A percentile compares a stretch with the other conserved stretches of the same genome.
Conservation (phyloP, 2,888 invertebrate species). For the Agriopis leucophaearia region DNA sequence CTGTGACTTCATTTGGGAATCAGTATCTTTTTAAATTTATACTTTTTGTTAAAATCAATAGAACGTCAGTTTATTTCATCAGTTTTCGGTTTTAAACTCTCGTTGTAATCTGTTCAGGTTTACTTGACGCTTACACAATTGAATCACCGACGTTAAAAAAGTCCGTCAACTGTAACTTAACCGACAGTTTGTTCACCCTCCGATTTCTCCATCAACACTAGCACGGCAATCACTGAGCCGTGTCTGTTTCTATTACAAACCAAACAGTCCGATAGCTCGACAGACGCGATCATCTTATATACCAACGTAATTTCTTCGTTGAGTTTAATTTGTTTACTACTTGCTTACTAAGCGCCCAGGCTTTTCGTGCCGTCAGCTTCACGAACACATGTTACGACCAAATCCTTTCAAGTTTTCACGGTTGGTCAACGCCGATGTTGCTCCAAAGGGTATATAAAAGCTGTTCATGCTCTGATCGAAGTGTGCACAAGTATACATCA, state of each 20-base stretch:
- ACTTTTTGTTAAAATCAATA: too few relatives aligned
- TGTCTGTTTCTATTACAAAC: conserved; percentile 14
- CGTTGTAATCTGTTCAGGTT: conserved; percentile 14
- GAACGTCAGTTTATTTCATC: too few relatives aligned
- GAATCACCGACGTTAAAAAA: conserved; percentile 22
- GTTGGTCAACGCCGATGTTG: conserved; percentile 6
- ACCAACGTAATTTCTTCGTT: conserved; percentile 1
- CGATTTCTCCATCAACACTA: conserved; percentile 26
- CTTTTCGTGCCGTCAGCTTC: conserved; percentile 9
- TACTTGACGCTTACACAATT: conserved; percentile 19
- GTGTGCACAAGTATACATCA: not conserved
- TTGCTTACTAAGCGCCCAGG: conserved; percentile 1
- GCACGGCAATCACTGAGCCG: conserved; percentile 21
- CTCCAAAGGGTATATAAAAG: conserved; percentile 9
- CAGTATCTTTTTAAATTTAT: too few relatives aligned
- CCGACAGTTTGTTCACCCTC: conserved; percentile 31
- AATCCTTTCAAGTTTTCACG: conserved; percentile 28
- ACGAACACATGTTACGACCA: not conserved
- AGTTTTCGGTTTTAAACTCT: too few relatives aligned
- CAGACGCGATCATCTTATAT: conserved; percentile 11
- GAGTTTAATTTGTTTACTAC: conserved; percentile 13
- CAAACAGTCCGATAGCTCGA: conserved; percentile 14
- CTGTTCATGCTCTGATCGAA: conserved; percentile 4
- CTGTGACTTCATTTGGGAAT: too few relatives aligned
- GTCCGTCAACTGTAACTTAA: conserved; percentile 28